Evolutionary conservation across 2,113 vertebrate genomes (phyloP).

Genomic region (Butastur rufipennis): DNA sequence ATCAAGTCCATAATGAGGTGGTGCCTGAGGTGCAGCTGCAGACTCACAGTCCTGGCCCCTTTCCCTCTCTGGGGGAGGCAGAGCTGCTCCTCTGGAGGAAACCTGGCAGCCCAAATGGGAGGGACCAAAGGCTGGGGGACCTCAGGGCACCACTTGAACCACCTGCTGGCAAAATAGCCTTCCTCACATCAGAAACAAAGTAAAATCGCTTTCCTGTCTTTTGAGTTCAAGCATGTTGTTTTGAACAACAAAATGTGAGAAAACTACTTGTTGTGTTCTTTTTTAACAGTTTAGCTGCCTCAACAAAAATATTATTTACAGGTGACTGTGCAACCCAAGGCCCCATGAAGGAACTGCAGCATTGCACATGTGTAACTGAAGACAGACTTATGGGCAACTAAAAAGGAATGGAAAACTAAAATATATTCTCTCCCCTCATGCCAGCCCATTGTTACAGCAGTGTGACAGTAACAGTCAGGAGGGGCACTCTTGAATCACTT

Average conservation of each 20-base stretch:
- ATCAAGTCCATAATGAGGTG: no score
- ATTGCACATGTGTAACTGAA: not conserved
- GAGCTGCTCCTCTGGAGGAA: not conserved
- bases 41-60: not conserved
- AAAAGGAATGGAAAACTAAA: not conserved
- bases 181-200: not conserved
- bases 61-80: not conserved
- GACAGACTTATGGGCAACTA: not conserved
- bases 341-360: not conserved
- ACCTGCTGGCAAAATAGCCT: not conserved
- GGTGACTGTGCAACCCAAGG: not conserved
- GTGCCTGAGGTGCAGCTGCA: not conserved
- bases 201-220: not conserved
- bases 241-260: not conserved
- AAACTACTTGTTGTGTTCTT: not conserved
- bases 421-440: not conserved
- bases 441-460: conserved; percentile 22
- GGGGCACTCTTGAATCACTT: conserved; percentile 28
- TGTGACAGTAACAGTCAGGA: conserved; percentile 14
- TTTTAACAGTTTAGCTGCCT: not conserved
- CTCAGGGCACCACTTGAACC: not conserved
- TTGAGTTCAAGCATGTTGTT: not conserved
- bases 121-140: not conserved
- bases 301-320: not conserved
- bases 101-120: not conserved